Evolutionary conservation across 1,140 invertebrate species (phyloP), one percentile per base, ranked within the genome.

Genomic region (Sinonovacula constricta): DNA sequence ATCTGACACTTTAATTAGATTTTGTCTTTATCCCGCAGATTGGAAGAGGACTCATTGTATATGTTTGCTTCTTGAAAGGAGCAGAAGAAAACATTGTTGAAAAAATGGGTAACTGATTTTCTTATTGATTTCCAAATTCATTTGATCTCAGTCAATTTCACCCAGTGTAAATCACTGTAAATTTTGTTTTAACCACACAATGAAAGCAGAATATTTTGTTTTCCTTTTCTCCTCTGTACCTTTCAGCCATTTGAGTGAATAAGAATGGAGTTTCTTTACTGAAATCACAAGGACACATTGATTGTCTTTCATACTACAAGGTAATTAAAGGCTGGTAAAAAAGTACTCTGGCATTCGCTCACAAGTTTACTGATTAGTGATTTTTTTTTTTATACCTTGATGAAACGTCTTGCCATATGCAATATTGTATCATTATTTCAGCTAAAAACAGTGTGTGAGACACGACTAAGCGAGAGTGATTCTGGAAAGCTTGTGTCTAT

Each of bases 41-140:
- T 68, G 75, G 63, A n/a, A 54, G 84, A 72, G 90, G 90, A 15
- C 75, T 91, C 39, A 80, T 91, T 26, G 82, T 90, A 2, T 91
- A 89, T 80, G 80, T 91, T 3, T 91, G 90, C 70, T 91, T 91
- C 76, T 60, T 91, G 72, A 86, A 91, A 85, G 89, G 85, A 22
- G 87, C 90, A 7, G 84, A 79, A 18, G 59, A 82, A 68, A 81
- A 87, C 10, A 81, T 80, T 53, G 65, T 91, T 22, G 82, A 89
- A 7, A 87, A 86, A 62, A 88, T 91, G 76, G 91, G 89, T 90
- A 83, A 69, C 63, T 57, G 22, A 7, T 60, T 59, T 49, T 10
- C n/a, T n/a, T n/a, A n/a, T n/a, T n/a, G n/a, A n/a, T n/a, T 24
- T 49, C 49, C 18, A 22, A 45, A n/a, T n/a, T n/a, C n/a, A n/a